Conservation (phyloP, 1,140 invertebrate genomes). For the Antheraea mylitta region DNA sequence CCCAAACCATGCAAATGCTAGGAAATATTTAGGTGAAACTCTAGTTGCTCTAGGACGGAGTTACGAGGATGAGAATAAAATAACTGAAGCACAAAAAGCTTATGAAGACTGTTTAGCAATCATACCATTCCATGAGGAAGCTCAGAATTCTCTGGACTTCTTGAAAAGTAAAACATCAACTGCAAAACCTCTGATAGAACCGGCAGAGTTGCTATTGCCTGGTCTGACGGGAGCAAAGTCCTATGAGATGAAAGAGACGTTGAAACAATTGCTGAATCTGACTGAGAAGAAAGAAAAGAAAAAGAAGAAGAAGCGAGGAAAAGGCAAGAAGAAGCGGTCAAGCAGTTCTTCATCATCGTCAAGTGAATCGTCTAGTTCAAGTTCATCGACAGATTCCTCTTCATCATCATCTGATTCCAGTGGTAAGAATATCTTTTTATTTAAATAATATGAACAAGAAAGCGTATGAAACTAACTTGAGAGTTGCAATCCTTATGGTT, state of each 20-base stretch:
- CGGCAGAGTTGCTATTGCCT: conserved; percentile 80
- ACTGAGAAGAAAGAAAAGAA: conserved; percentile 84
- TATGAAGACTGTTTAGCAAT: conserved; percentile 91
- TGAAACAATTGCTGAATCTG: conserved; percentile 81
- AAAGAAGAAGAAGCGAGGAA: conserved; percentile 86
- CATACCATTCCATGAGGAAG: conserved; percentile 91
- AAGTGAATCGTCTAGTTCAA: conserved; percentile 82
- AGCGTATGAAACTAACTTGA: too few species aligned
- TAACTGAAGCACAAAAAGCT: conserved; percentile 90
- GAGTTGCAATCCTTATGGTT: too few species aligned
- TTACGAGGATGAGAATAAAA: conserved; percentile 91
- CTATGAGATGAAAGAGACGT: conserved; percentile 82
- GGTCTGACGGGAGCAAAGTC: conserved; percentile 76
- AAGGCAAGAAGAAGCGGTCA: conserved; percentile 84
- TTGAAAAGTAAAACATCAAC: conserved; percentile 83
- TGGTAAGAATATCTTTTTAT: conserved; percentile 46
- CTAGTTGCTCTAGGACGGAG: conserved; percentile 91
- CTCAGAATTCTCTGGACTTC: conserved; percentile 88
- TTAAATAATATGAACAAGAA: too few species aligned
- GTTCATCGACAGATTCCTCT: conserved; percentile 82
- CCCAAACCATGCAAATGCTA: conserved; percentile 94
- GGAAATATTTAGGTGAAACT: conserved; percentile 96
- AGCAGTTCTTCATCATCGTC: conserved; percentile 84
- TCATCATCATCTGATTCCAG: conserved; percentile 80
- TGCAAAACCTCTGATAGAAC: conserved; percentile 80